Base-by-base conservation (phyloP, 2,888 invertebrate species). In the Phortica magna region DNA sequence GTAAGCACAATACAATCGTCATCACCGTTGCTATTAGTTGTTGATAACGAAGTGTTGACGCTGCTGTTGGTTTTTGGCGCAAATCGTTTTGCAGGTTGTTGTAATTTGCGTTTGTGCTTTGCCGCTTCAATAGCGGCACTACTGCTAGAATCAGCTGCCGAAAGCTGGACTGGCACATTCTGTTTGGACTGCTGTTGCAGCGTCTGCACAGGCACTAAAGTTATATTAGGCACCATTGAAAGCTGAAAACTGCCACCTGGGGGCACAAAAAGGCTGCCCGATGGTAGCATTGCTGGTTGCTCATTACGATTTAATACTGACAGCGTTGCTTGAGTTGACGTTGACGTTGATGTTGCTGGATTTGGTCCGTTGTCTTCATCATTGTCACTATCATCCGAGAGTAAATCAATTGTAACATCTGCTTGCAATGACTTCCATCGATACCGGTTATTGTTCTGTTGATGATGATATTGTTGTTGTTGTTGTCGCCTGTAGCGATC, bases 331-430 rank as follows among this genome's bases (percentile, higher is more conserved):
- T 61, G n/a, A 7, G 19, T 22, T 12, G 22, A 9, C 7, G 19
- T 22, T 12, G 22, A 9, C 7, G n/a, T 17, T 59, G 59, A n/a
- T 59, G 59, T n/a, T 17, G n/a, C 14, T 17, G 59, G 17, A 7
- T n/a, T 14, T 2, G 48, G 31, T 53, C n/a, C 61, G 6, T 53
- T 43, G 7, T 31, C 64, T 17, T 19, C 80, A 5, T 74, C 43
- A 2, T 79, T 79, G 3, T 88, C 90, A 14, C 48, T 48, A 1
- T 91, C 89, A 17, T 91, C 91, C 9, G 91, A 91, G 0, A 91
- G 75, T 59, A 90, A 79, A 78, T 91, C 88, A 22, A 91, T 91
- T 17, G 91, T 90, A 17, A 91, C 84, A 59, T 88, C 88, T 10
- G 89, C 81, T 4, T 84, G 83, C 41, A 89, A 74, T 41, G 80